Evolutionary conservation across 2,888 invertebrate genomes (phyloP).

Genomic region (Meta bourneti): DNA sequence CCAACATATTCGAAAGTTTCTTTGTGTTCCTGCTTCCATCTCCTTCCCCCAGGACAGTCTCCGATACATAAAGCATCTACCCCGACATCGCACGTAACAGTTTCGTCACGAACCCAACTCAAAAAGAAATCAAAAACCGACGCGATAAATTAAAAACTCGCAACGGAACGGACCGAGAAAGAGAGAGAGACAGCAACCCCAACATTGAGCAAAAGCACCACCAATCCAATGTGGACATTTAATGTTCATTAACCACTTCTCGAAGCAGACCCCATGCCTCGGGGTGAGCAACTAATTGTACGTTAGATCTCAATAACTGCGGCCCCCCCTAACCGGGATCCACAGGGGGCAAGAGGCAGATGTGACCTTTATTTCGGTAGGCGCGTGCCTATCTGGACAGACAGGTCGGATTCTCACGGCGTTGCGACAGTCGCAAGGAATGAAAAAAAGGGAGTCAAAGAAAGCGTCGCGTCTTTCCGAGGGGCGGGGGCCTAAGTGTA

Average conservation of each 20-base stretch:
- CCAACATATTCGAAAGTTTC: no score
- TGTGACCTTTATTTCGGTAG: slow-evolving; percentile 70
- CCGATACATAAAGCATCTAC: no score
- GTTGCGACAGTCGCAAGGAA: slow-evolving; percentile 48
- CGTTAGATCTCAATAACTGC: slow-evolving; percentile 59
- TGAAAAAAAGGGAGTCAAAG: no score
- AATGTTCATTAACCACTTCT: slow-evolving; percentile 49
- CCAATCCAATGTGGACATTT: slow-evolving; percentile 23
- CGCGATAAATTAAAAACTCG: no score
- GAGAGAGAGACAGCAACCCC: no score
- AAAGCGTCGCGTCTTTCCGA: neutral
- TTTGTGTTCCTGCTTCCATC: no score
- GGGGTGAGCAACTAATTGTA: slow-evolving; percentile 60
- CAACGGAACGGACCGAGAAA: no score
- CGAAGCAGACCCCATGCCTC: neutral
- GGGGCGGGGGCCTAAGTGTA: neutral
- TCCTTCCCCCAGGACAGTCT: no score
- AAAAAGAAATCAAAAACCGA: no score
- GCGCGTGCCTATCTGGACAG: slow-evolving; percentile 24
- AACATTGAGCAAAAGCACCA: no score
- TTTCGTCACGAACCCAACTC: no score
- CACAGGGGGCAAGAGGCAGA: slow-evolving; percentile 45
- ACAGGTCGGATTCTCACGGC: slow-evolving; percentile 38
- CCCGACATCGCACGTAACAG: no score
- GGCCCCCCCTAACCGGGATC: neutral